These are phyloP conservation scores for Drosophila quinaria DNA, from an alignment of 2,888 invertebrate species.

Conservation along the genomic window DNA sequence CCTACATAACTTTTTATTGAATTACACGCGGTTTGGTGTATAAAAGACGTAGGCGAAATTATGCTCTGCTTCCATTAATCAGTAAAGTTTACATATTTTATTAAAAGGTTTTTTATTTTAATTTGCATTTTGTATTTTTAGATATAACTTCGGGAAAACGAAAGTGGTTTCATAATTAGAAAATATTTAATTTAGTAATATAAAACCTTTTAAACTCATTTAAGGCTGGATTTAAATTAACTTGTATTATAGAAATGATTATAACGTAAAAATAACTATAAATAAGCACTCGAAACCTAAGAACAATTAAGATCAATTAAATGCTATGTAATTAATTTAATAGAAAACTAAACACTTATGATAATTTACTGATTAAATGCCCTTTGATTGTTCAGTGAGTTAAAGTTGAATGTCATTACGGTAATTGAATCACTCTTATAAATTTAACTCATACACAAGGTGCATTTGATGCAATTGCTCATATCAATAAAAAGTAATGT, in stretches of 20 bases:
- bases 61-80: no score
- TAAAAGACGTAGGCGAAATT: slow-evolving; percentile 6
- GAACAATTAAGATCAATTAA: neutral
- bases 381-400: slow-evolving; percentile 5
- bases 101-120: no score
- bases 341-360: neutral
- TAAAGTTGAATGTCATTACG: slow-evolving; percentile 1
- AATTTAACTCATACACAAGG: neutral
- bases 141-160: no score
- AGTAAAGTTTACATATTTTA: no score
- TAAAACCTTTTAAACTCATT: neutral
- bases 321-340: neutral
- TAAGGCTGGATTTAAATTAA: neutral
- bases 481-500: slow-evolving; percentile 25
- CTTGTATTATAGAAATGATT: neutral
- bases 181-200: no score
- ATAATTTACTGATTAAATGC: neutral
- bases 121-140: no score
- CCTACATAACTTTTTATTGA: slow-evolving; percentile 42
- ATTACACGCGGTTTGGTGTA: slow-evolving; percentile 16
- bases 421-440: slow-evolving; percentile 13
- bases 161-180: no score
- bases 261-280: slow-evolving; percentile 5
- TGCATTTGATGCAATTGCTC: slow-evolving; percentile 24
- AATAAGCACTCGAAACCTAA: neutral